Evolutionary conservation across 2,797 vertebrate species (phyloP).

Genomic region (Molossus alvarezi): DNA sequence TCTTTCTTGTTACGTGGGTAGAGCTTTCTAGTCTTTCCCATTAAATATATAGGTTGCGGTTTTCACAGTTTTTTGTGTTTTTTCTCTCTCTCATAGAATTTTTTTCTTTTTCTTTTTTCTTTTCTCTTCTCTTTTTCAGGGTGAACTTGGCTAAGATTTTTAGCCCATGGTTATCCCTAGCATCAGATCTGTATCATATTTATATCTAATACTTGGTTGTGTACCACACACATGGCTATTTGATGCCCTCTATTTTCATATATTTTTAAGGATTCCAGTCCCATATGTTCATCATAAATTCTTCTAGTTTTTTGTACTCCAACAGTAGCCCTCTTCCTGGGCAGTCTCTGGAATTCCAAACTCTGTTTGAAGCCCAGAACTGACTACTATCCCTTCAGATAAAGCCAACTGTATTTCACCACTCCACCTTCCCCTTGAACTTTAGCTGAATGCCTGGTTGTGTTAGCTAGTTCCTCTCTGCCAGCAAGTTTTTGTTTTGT

Average conservation of each 20-base stretch:
- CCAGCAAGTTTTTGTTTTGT: not conserved
- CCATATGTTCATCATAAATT: not conserved
- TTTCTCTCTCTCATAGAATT: not conserved
- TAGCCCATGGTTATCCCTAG: not conserved
- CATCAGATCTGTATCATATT: not conserved
- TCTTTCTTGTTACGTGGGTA: not conserved
- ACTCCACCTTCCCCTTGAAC: not conserved
- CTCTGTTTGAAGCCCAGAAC: not conserved
- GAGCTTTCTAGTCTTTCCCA: not conserved
- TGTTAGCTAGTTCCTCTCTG: not conserved
- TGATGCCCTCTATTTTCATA: not conserved
- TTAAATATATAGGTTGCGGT: not conserved
- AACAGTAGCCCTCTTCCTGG: not conserved
- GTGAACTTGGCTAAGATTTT: not conserved
- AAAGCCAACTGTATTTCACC: not conserved
- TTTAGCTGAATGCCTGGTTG: not conserved
- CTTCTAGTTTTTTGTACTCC: not conserved
- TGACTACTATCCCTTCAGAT: not conserved
- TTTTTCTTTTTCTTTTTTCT: not conserved
- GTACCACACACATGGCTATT: not conserved
- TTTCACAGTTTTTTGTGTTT: not conserved
- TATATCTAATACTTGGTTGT: not conserved
- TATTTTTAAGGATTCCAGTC: not conserved
- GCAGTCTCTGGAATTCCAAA: not conserved
- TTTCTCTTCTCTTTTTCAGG: not conserved